Conservation (phyloP, 2,888 invertebrate species). For the Trachelus troglodyta region DNA sequence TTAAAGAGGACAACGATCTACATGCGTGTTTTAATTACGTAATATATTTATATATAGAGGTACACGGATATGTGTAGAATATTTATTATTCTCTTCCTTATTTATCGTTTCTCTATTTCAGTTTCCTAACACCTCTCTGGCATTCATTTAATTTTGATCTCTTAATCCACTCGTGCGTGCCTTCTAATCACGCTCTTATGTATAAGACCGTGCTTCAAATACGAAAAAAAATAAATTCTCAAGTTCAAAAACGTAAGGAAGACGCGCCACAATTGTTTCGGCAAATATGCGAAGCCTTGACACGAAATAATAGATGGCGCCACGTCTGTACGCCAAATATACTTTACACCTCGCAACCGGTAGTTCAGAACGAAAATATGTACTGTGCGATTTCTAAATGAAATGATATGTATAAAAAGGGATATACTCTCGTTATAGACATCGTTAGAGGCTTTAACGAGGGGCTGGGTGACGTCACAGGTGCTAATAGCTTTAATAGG, state of each 20-base stretch:
- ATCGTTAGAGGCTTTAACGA: not conserved
- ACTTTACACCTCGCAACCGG: not conserved
- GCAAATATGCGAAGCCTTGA: not conserved
- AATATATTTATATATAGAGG: slow-evolving; percentile 24
- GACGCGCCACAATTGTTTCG: not conserved
- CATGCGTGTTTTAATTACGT: slow-evolving; percentile 26
- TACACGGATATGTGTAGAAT: slow-evolving; percentile 49
- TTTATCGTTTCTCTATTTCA: not conserved
- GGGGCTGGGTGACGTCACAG: not conserved
- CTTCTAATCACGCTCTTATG: not conserved
- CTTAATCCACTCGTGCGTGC: not conserved
- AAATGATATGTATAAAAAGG: not conserved
- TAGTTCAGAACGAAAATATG: not conserved
- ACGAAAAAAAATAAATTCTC: not conserved
- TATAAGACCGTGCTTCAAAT: not conserved
- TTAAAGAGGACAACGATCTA: slow-evolving; percentile 44
- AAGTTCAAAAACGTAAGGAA: not conserved
- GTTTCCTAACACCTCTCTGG: not conserved
- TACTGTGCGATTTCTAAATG: not conserved
- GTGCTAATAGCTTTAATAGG: not conserved
- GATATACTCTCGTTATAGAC: not conserved
- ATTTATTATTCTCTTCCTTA: not conserved
- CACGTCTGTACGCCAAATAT: not conserved
- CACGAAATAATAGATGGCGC: not conserved
- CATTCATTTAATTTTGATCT: not conserved